Base-by-base conservation (phyloP, 2,797 vertebrate genomes). In the Pampus argenteus region DNA sequence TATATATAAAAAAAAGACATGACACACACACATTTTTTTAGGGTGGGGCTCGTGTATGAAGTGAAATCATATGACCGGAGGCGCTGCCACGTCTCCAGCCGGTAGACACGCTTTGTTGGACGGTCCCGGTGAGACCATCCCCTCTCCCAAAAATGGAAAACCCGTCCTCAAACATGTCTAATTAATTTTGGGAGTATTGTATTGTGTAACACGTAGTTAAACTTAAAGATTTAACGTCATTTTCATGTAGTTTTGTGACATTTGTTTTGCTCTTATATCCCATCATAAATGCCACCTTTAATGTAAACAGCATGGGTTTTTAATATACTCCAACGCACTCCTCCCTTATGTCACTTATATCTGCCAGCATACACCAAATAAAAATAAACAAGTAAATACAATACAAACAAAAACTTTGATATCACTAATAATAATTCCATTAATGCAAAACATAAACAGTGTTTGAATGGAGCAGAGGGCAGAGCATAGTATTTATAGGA, bases 31-130 rank as follows among this genome's bases (percentile, higher is more conserved):
- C 55, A 15, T 61, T 9, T 55, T 82, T 59, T 49, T 13, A 42
- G 67, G 54, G 65, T 89, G 90, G 91, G 89, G 92, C 89, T 90
- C 77, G 59, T 64, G 70, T 63, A 42, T 54, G 76, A 78, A 79
- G 55, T 71, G 22, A 71, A 84, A 86, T 92, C 90, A 90, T 90
- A 89, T 89, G 91, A 91, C 91, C 85, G 71, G 84, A 87, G 89
- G 86, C 85, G 84, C 84, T 92, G 92, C 91, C 92, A 93, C 92
- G 92, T 93, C 90, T 91, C 86, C 91, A 90, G 81, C 74, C 85
- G 52, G 79, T 78, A 81, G 86, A 90, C 81, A 70, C 70, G 54
- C 66, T 70, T 66, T 51, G 48, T 64, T 58, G 65, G 38, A 79
- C 86, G 84, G 80, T 79, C 74, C 63, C 5, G 14, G 40, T 13